Base-by-base conservation (phyloP, 1,140 invertebrate species). In the Brachystomella parvula region DNA sequence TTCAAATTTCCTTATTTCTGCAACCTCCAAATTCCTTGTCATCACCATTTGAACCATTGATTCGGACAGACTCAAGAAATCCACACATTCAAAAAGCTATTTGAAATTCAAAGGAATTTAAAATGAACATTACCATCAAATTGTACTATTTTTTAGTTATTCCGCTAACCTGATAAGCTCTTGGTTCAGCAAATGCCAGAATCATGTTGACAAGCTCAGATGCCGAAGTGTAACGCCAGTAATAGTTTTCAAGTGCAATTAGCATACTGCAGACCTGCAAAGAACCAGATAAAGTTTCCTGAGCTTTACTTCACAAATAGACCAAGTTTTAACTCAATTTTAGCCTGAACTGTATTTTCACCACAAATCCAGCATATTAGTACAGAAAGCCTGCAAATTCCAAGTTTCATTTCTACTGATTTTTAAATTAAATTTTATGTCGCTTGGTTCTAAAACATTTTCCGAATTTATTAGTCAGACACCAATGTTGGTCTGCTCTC, bases 1-100 rank as follows among this genome's bases (percentile, higher is more conserved):
- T 79, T 95, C 89, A 75, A 96, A 96, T 78, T 95, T 96, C 19
- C 85, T 83, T n/a, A 94, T 87, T 78, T 96, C 93, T 0, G 88
- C 84, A 19, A 93, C 86, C 74, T 92, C 88, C 53, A 94, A 81
- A 74, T 89, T 87, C 68, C 84, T 83, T 76, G 86, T 89, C 89
- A 96, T 92, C 66, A 95, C 92, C 88, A 91, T 91, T 76, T 92
- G 89, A 0, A 96, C 90, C 90, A 95, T 93, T 0, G 90, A 94
- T 75, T 95, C 92, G 63, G 90, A 94, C 2, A 95, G 82, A 39
- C 86, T 87, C 0, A 94, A 79, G 75, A 93, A 96, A 74, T 94
- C 90, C 0, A 84, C 77, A 33, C 83, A 87, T 69, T 89, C 86
- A 77, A 95, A 94, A 24, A 95, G 79, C 72, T 90, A 83, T 67